phyloP scores from a whole-genome alignment of 2,113 vertebrate species.

The Pluvianellus socialis region DNA sequence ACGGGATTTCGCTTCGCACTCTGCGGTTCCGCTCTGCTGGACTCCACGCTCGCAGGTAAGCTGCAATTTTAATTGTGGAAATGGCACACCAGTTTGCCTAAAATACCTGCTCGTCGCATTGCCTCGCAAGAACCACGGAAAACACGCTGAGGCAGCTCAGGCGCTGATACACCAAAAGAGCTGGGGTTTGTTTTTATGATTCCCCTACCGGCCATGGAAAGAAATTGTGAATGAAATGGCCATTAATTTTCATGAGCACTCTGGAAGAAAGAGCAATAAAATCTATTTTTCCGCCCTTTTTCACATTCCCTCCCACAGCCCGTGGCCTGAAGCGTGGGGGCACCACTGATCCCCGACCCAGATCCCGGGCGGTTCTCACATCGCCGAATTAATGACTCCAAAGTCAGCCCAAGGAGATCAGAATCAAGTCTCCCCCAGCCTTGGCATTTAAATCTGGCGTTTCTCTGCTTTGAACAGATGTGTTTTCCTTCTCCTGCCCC shows the following conservation, averaged over 20 bases:
- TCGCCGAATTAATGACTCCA: accelerated
- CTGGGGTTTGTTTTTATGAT: background rate
- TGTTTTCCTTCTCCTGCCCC: background rate
- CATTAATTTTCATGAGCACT: background rate
- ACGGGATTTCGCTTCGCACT: background rate
- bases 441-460: background rate
- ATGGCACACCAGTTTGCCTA: background rate
- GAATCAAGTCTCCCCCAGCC: background rate
- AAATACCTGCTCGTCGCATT: background rate
- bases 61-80: background rate
- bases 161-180: background rate
- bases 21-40: background rate
- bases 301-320: background rate
- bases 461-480: background rate
- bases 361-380: background rate
- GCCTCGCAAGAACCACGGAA: background rate
- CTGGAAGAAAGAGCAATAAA: background rate
- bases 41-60: background rate
- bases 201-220: background rate
- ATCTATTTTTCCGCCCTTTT: background rate
- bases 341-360: background rate
- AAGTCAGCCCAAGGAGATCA: background rate
- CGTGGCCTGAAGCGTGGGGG: accelerated
- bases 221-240: background rate
- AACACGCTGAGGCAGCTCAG: background rate